phyloP scores from a whole-genome alignment of 1,140 invertebrate genomes.

The Bilobella aurantiaca region DNA sequence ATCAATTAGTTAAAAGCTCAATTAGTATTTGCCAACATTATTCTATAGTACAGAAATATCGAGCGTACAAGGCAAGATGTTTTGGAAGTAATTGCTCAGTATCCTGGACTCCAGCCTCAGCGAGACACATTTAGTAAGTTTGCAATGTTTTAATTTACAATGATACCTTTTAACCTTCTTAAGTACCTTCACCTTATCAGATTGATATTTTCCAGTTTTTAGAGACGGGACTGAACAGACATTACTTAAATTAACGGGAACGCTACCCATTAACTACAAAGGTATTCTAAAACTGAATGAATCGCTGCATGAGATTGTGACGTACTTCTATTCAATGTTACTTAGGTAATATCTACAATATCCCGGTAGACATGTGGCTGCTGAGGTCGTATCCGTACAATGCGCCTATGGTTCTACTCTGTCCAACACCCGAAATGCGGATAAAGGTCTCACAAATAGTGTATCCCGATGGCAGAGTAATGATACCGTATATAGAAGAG shows the following conservation, averaged over 20 bases:
- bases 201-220: slow-evolving; percentile 55
- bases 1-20: neutral
- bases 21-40: neutral
- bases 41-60: neutral
- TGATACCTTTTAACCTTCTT: neutral
- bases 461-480: slow-evolving; percentile 89
- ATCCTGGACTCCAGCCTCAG: slow-evolving; percentile 57
- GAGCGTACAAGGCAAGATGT: slow-evolving; percentile 59
- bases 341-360: slow-evolving; percentile 76
- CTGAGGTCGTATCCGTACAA: slow-evolving; percentile 94
- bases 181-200: slow-evolving; percentile 14
- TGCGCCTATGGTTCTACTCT: slow-evolving; percentile 93
- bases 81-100: slow-evolving; percentile 54
- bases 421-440: slow-evolving; percentile 87
- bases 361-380: slow-evolving; percentile 91
- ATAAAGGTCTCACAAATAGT: slow-evolving; percentile 91
- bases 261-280: slow-evolving; percentile 85
- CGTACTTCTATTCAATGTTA: slow-evolving; percentile 27
- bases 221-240: slow-evolving; percentile 79
- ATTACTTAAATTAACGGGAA: slow-evolving; percentile 77
- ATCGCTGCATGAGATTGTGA: neutral
- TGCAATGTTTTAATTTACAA: no score
- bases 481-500: slow-evolving; percentile 90
- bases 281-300: slow-evolving; percentile 42
- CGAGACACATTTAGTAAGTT: slow-evolving; percentile 54